Evolutionary conservation across 23 tunicate species (phyloP), one percentile per base, ranked within the genome.

Genomic region (Trididemnum clinides): DNA sequence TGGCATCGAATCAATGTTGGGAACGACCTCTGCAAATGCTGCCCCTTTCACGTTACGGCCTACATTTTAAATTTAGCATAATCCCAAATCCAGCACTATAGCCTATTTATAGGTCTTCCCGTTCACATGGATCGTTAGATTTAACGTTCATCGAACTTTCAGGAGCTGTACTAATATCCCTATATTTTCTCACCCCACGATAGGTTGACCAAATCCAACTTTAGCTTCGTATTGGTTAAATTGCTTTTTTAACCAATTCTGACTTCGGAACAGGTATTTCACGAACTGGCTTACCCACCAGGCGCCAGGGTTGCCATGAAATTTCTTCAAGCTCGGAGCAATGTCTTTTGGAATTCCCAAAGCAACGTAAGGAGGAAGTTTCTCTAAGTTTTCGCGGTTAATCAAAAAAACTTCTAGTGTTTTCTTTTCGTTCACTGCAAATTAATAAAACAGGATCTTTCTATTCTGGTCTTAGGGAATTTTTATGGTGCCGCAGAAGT

Each of bases 241-340:
- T 6, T 19, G 10, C 12, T 29, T 73, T 33, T 73, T 81, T 22
- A 85, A 38, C 88, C 88, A 85, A 4, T 33, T 28, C 34, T 85
- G 82, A n/a, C 82, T 72, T 57, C 88, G 69, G 38, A 73, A 44
- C 2, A 85, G 23, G 35, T 33, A 85, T 12, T 75, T 73, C 1
- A 73, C 82, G 35, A 85, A 54, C 0, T 85, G 88, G 4, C 88
- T 72, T 0, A 85, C 39, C 88, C 88, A 85, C 88, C 88, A 85
- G 2, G 34, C 88, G 0, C 71, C 39, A 21, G 88, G 88, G 26
- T 75, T 51, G 0, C 88, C 82, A 36, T 85, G 88, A 35, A 50
- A 59, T 7, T 28, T 64, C 12, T 44, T 74, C 12, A 85, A 57
- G 2, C 70, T 37, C 0, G 72, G 69, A 35, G 82, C 82, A 2